Conservation (phyloP, 1,140 invertebrate species). For the Neodiprion lecontei region DNA sequence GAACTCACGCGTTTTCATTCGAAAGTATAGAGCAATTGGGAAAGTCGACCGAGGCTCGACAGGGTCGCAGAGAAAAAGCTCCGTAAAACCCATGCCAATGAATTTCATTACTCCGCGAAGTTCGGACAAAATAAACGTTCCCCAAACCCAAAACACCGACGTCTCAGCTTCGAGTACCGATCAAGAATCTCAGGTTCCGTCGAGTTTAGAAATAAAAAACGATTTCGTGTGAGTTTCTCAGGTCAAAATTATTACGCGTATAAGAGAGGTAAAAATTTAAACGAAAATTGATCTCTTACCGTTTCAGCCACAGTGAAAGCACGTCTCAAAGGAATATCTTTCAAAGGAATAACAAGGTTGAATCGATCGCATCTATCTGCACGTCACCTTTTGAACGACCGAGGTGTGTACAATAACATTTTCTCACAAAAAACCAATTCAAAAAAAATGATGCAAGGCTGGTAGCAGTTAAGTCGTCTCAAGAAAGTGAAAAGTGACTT, state of each 20-base stretch:
- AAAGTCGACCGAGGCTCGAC: too few species aligned
- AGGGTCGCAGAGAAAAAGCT: too few species aligned
- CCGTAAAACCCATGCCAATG: background rate
- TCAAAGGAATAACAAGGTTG: conserved; percentile 12
- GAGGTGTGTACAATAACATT: background rate
- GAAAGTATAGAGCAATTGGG: too few species aligned
- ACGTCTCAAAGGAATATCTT: background rate
- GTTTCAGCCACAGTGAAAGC: too few species aligned
- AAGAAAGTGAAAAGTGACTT: too few species aligned
- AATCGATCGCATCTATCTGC: background rate
- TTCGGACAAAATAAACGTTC: background rate
- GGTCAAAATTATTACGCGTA: too few species aligned
- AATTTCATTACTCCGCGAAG: background rate
- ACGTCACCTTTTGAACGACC: background rate
- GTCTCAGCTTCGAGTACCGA: background rate
- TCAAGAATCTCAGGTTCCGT: too few species aligned
- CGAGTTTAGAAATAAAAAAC: background rate
- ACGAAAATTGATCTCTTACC: too few species aligned
- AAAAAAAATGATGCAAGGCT: background rate
- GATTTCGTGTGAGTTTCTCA: background rate
- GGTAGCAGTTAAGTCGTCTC: too few species aligned
- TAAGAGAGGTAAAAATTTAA: too few species aligned
- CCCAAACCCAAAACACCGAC: background rate
- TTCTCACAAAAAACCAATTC: background rate
- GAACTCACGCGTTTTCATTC: too few species aligned